Evolutionary conservation across 30 jellyfish, hydroid and myxozoan genomes (phyloP).

Genomic region (Chironex yamaguchii): DNA sequence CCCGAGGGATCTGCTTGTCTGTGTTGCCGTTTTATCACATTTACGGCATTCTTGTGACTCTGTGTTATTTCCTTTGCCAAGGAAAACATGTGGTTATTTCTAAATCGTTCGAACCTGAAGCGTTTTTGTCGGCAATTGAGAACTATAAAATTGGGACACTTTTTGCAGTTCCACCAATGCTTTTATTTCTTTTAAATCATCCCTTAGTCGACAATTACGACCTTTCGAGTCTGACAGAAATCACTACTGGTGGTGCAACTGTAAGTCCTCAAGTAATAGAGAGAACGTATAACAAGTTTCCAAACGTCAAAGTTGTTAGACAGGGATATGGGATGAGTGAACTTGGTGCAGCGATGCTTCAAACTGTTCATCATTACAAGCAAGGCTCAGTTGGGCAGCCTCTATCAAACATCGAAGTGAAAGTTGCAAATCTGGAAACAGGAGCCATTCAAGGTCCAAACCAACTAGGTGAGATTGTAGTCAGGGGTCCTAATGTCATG

Average conservation of each 20-base stretch:
- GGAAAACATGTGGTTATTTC: conserved; percentile 57
- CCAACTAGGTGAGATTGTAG: conserved; percentile 80
- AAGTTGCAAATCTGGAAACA: conserved; percentile 57
- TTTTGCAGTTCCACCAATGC: conserved; percentile 86
- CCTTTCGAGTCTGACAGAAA: conserved; percentile 47
- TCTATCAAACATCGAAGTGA: conserved; percentile 74
- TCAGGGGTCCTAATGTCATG: conserved; percentile 90
- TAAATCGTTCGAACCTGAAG: conserved; percentile 83
- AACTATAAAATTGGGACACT: conserved; percentile 3
- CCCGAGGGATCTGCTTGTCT: conserved; percentile 50
- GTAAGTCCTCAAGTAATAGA: conserved; percentile 60
- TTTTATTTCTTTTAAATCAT: conserved; percentile 67
- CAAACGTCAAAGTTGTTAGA: neutral
- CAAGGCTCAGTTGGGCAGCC: conserved; percentile 77
- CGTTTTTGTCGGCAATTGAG: conserved; percentile 64
- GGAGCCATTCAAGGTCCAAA: conserved; percentile 76
- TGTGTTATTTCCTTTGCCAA: conserved; percentile 33
- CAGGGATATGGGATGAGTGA: conserved; percentile 81
- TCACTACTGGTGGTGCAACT: conserved; percentile 93
- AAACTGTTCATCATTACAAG: conserved; percentile 38
- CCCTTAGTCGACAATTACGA: conserved; percentile 82
- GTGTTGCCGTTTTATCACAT: conserved; percentile 83
- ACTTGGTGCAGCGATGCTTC: conserved; percentile 65
- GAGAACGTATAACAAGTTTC: conserved; percentile 18
- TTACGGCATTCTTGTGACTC: conserved; percentile 63